Percentiles rank a stretch among this genome's conserved stretches.
These are phyloP conservation scores for Boleophthalmus pectinirostris DNA, from an alignment of 2,113 vertebrate species.

Conservation along the genomic window DNA sequence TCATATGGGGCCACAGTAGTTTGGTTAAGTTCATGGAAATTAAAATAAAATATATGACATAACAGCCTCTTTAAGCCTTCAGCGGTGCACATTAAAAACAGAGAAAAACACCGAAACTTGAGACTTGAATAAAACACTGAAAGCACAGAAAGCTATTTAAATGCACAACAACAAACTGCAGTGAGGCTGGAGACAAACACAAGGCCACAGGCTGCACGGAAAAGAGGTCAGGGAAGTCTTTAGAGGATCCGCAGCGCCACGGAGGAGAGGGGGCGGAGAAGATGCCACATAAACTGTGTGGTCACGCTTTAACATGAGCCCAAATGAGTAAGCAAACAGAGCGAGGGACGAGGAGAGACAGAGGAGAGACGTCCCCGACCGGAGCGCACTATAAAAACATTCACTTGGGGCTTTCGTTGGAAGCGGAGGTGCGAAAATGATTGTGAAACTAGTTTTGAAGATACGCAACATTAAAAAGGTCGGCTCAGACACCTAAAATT, in stretches of 20 bases:
- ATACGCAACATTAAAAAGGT: too few relatives aligned
- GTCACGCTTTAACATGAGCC: constrained; percentile 39
- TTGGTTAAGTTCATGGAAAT: too few relatives aligned
- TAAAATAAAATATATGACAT: too few relatives aligned
- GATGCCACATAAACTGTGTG: constrained; percentile 29
- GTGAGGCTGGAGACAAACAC: constrained; percentile 17
- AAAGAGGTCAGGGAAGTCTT: constrained; percentile 31
- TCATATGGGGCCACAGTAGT: too few relatives aligned
- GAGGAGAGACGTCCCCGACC: constrained; percentile 53
- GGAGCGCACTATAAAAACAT: constrained; percentile 49
- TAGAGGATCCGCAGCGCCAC: constrained; percentile 13
- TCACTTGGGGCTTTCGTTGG: too few relatives aligned
- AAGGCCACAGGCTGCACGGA: constrained; percentile 27
- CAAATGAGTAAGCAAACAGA: constrained; percentile 39
- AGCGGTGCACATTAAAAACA: not conserved
- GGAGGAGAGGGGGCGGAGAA: constrained; percentile 30
- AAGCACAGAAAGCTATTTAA: constrained; percentile 4
- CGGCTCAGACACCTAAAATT: too few relatives aligned
- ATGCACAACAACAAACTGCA: constrained; percentile 31
- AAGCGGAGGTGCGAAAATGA: too few relatives aligned
- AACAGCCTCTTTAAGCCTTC: too few relatives aligned
- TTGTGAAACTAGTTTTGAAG: too few relatives aligned
- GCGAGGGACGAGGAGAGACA: constrained; percentile 15
- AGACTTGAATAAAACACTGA: not conserved
- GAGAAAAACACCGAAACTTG: not conserved